These are phyloP conservation scores for Orientallactaga sibirica DNA, from an alignment of 2,797 vertebrate species.

Conservation along the genomic window DNA sequence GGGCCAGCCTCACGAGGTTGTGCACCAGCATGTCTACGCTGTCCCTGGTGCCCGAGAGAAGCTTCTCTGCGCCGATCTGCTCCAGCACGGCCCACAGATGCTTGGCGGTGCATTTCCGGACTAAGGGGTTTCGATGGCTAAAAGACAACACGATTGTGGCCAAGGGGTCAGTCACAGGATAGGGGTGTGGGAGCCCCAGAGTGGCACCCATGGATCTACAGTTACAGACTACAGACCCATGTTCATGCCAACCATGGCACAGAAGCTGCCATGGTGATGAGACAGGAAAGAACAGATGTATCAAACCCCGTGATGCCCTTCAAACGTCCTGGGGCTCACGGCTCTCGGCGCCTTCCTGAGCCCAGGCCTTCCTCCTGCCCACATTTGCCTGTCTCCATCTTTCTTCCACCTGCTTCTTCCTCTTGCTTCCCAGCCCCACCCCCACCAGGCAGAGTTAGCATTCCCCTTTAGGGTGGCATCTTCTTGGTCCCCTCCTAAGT, in stretches of 20 bases:
- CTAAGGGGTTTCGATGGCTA: slow-evolving; percentile 84
- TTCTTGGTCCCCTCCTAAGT: neutral
- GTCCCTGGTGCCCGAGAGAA: slow-evolving; percentile 74
- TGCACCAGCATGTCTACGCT: slow-evolving; percentile 72
- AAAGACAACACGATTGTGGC: neutral
- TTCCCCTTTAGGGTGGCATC: neutral
- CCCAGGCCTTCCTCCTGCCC: fast-evolving
- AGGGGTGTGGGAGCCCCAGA: fast-evolving
- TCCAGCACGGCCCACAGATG: slow-evolving; percentile 81
- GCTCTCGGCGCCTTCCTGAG: neutral
- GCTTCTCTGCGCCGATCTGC: slow-evolving; percentile 75
- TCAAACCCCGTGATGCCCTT: fast-evolving
- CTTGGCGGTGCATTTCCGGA: slow-evolving; percentile 82
- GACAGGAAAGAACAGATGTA: neutral
- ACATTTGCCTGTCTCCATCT: fast-evolving
- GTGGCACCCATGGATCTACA: neutral
- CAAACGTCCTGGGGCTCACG: fast-evolving
- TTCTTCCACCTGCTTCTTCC: neutral
- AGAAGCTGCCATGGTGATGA: fast-evolving
- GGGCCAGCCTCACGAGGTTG: slow-evolving; percentile 81
- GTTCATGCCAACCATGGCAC: neutral
- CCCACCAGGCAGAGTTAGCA: neutral
- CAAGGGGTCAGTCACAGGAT: neutral
- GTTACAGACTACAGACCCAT: neutral
- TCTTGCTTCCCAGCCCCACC: neutral